A percentile compares a stretch with the other conserved stretches of the same genome.
Evolutionary conservation across 2,888 invertebrate species (phyloP).

Genomic region (Patella caerulea): DNA sequence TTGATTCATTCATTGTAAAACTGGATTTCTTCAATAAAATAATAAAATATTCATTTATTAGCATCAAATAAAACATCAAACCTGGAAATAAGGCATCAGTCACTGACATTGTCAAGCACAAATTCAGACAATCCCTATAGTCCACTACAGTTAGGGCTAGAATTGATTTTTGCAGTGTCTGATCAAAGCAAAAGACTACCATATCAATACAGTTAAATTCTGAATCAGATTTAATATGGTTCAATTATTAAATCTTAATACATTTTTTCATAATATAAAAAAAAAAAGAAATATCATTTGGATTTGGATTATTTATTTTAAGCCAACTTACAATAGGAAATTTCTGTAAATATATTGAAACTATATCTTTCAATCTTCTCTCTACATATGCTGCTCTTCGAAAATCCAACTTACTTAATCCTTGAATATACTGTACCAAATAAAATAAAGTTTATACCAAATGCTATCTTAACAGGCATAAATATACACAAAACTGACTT

Average conservation of each 20-base stretch:
- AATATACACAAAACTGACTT: background rate
- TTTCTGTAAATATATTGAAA: slow-evolving; percentile 55
- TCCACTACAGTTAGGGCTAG: no score
- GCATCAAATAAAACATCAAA: no score
- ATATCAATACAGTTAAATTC: no score
- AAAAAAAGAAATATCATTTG: no score
- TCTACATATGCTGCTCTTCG: slow-evolving; percentile 59
- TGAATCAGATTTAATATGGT: no score
- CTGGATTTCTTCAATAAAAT: slow-evolving; percentile 25
- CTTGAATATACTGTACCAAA: slow-evolving; percentile 53
- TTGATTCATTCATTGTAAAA: slow-evolving; percentile 25
- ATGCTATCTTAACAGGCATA: no score
- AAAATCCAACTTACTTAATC: slow-evolving; percentile 57
- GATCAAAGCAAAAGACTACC: no score
- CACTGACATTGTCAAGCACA: no score
- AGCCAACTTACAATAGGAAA: slow-evolving; percentile 43
- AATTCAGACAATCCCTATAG: no score
- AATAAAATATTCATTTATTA: no score
- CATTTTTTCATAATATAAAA: background rate
- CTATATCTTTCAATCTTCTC: slow-evolving; percentile 58
- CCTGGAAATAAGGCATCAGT: no score
- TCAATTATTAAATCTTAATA: background rate
- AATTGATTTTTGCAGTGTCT: no score
- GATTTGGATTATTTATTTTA: background rate
- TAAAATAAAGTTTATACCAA: background rate